Evolutionary conservation across 2,888 invertebrate genomes (phyloP).

Genomic region (Amphimallon solstitiale): DNA sequence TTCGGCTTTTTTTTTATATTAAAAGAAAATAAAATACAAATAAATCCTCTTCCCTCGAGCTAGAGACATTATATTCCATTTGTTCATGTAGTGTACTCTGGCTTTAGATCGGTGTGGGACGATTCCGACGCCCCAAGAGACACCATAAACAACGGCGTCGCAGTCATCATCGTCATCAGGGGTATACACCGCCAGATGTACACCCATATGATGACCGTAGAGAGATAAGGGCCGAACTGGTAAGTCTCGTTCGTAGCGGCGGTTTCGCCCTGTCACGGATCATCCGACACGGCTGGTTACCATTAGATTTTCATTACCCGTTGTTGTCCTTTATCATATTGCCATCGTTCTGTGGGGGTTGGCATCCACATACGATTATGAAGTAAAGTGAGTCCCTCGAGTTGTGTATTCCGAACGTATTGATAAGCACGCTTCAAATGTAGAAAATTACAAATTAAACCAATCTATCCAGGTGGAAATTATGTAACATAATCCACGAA

Average conservation of each 20-base stretch:
- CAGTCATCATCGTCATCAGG: slow-evolving; percentile 29
- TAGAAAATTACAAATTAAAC: too few species aligned
- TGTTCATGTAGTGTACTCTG: slow-evolving; percentile 1
- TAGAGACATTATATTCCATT: slow-evolving; percentile 13
- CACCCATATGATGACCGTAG: slow-evolving; percentile 32
- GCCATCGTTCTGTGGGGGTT: slow-evolving; percentile 14
- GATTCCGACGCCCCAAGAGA: slow-evolving; percentile 38
- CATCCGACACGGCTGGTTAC: slow-evolving; percentile 54
- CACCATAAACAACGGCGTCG: slow-evolving; percentile 31
- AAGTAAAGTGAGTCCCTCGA: slow-evolving; percentile 5
- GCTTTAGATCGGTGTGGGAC: slow-evolving; percentile 4
- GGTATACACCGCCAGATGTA: slow-evolving; percentile 34
- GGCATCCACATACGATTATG: background rate
- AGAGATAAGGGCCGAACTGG: slow-evolving; percentile 28
- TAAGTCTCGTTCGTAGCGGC: slow-evolving; percentile 21
- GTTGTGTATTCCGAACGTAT: background rate
- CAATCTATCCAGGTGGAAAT: too few species aligned
- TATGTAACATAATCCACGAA: too few species aligned
- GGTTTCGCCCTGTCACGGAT: slow-evolving; percentile 48
- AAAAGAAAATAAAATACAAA: slow-evolving; percentile 15
- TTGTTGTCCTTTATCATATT: slow-evolving; percentile 22
- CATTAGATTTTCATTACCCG: slow-evolving; percentile 49
- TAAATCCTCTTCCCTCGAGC: slow-evolving; percentile 25
- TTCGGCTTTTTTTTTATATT: slow-evolving; percentile 20
- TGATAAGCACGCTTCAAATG: too few species aligned